Percentiles rank a stretch among this genome's conserved stretches.
Conservation (phyloP, 1,140 invertebrate species). For the Dufourea novaeangliae region DNA sequence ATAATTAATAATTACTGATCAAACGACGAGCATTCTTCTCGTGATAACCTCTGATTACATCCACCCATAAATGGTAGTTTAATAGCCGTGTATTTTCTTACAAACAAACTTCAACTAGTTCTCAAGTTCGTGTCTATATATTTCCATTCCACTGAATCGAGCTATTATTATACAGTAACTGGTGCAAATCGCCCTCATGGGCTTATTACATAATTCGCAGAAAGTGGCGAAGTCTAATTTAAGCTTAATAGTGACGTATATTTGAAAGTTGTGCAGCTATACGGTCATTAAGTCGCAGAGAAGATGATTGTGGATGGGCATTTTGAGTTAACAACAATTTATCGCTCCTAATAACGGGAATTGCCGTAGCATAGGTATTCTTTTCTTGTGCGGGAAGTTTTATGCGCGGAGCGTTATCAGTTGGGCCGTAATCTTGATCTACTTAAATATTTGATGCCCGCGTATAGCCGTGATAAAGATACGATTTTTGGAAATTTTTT, state of each 20-base stretch:
- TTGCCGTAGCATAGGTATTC: neutral
- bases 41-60: neutral
- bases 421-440: neutral
- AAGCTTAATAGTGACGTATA: no score
- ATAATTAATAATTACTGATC: no score
- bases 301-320: neutral
- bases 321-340: neutral
- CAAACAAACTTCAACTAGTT: constrained; percentile 34
- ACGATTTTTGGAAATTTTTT: no score
- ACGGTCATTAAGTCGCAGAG: neutral
- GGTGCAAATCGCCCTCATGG: neutral
- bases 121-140: constrained; percentile 29
- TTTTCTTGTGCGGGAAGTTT: neutral
- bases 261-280: neutral
- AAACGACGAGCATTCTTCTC: neutral
- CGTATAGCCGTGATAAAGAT: no score
- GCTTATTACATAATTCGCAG: neutral
- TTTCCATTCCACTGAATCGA: constrained; percentile 30
- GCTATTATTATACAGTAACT: neutral
- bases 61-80: constrained; percentile 12
- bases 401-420: neutral
- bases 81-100: constrained; percentile 46
- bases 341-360: neutral
- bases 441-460: neutral
- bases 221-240: neutral